These are phyloP conservation scores for Gallinago media DNA, from an alignment of 2,113 vertebrate genomes.

Conservation along the genomic window DNA sequence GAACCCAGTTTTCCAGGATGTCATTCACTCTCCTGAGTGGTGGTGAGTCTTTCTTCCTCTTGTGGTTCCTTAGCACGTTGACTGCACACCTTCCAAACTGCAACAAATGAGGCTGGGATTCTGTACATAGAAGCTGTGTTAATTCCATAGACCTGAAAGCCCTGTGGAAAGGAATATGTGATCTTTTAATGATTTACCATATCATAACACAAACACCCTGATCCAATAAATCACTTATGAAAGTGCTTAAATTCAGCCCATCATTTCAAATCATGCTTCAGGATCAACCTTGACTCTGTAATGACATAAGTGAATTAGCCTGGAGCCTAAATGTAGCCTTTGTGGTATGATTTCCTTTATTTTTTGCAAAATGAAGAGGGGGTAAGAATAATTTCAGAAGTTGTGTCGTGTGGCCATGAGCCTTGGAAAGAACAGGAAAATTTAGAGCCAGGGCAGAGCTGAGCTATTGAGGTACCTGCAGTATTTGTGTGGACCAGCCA, in stretches of 20 bases:
- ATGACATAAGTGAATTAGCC: not conserved
- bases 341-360: not conserved
- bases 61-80: fast-evolving
- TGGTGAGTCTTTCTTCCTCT: not conserved
- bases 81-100: not conserved
- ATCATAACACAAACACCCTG: not conserved
- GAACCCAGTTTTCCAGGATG: not conserved
- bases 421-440: not conserved
- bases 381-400: not conserved
- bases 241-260: not conserved
- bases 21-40: not conserved
- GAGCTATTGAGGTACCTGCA: not conserved
- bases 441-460: not conserved
- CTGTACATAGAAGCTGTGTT: not conserved
- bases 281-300: not conserved
- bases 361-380: not conserved
- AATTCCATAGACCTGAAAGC: not conserved
- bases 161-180: not conserved
- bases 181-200: not conserved
- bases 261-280: conserved; percentile 4
- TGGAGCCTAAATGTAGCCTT: not conserved
- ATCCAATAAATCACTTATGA: not conserved
- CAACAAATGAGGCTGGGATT: not conserved
- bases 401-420: not conserved
- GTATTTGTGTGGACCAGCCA: not conserved